Conservation (phyloP, 2,113 vertebrate genomes). For the Platysternon megacephalum region DNA sequence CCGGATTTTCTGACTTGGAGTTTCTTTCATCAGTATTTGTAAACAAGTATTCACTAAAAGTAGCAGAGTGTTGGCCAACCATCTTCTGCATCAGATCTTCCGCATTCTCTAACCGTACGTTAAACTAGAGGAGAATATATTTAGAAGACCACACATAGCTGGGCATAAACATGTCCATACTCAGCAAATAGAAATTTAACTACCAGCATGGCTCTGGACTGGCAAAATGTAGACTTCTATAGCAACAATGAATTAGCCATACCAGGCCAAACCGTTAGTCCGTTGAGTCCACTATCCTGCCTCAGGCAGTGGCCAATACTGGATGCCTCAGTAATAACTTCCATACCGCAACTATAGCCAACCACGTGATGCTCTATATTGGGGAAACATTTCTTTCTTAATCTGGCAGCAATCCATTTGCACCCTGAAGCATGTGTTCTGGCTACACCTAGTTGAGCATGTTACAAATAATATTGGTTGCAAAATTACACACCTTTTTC, state of each 20-base stretch:
- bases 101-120: slow-evolving; percentile 71
- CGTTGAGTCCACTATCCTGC: not conserved
- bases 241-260: not conserved
- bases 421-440: not conserved
- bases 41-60: slow-evolving; percentile 52
- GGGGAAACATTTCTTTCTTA: not conserved
- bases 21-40: slow-evolving; percentile 15
- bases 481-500: not conserved
- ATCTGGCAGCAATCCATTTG: not conserved
- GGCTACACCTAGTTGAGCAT: not conserved
- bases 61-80: slow-evolving; percentile 42
- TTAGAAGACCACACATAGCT: not conserved
- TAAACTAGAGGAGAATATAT: slow-evolving; percentile 60
- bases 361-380: not conserved
- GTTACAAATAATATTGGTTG: not conserved
- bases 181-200: not conserved
- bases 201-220: not conserved
- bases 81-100: slow-evolving; percentile 57
- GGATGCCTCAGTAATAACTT: not conserved
- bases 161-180: not conserved
- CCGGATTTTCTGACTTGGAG: not conserved
- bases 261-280: not conserved
- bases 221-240: not conserved
- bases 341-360: not conserved
- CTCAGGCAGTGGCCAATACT: not conserved